These are phyloP conservation scores for Alfaro cultratus DNA, from an alignment of 2,797 vertebrate species.

Conservation along the genomic window DNA sequence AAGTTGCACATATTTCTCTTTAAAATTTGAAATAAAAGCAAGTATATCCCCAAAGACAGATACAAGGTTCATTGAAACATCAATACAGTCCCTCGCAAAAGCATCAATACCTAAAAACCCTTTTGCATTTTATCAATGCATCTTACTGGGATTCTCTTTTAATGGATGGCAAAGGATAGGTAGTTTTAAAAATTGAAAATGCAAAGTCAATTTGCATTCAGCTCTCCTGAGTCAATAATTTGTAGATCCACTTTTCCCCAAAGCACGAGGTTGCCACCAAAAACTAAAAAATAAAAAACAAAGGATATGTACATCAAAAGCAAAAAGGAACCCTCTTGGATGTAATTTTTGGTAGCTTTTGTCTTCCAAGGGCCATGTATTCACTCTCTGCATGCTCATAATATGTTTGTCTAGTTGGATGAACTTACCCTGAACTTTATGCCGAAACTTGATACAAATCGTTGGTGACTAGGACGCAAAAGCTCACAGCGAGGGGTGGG, in stretches of 20 bases:
- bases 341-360: background rate
- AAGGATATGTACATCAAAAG: background rate
- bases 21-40: background rate
- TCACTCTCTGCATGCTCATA: background rate
- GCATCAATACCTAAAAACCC: background rate
- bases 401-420: background rate
- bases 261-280: background rate
- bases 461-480: background rate
- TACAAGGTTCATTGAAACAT: background rate
- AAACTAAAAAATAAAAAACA: no score
- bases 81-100: background rate
- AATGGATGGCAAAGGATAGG: background rate
- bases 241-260: background rate
- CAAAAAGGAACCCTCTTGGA: background rate
- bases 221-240: background rate
- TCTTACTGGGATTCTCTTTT: background rate
- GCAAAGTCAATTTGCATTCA: background rate
- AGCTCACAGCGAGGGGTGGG: background rate
- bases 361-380: background rate
- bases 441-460: background rate
- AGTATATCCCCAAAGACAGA: background rate
- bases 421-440: background rate
- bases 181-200: background rate
- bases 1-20: background rate
- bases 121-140: background rate